phyloP scores from a whole-genome alignment of 35 echinoderm and acorn worm genomes.

The Hemicentrotus pulcherrimus region DNA sequence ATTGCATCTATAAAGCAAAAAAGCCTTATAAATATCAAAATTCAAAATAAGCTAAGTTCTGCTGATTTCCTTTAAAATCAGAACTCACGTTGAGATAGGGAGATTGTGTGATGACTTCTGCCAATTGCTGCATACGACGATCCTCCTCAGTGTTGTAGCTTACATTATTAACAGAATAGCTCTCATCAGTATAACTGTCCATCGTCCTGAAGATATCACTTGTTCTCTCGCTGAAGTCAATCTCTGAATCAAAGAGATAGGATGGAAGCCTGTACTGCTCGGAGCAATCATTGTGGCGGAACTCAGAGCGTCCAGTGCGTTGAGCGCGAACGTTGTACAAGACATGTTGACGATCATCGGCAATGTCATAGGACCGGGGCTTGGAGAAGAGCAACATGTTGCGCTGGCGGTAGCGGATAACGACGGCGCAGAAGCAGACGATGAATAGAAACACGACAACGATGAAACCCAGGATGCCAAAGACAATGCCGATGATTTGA shows the following conservation, averaged over 20 bases:
- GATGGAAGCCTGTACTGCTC: neutral
- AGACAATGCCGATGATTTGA: slow-evolving; percentile 19
- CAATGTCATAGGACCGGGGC: neutral
- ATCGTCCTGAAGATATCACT: neutral
- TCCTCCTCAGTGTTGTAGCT: slow-evolving; percentile 27
- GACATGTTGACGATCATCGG: neutral
- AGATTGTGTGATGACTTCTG: slow-evolving; percentile 43
- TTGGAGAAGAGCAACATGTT: neutral
- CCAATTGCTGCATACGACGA: slow-evolving; percentile 18
- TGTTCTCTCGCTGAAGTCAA: neutral
- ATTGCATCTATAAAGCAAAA: neutral
- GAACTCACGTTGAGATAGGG: slow-evolving; percentile 32
- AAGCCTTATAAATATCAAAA: neutral
- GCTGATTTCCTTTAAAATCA: neutral
- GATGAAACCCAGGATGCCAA: neutral
- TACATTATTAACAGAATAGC: neutral
- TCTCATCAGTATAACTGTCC: neutral
- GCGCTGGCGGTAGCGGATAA: neutral
- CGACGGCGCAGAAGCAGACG: neutral
- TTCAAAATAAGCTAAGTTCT: neutral
- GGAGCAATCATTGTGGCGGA: neutral
- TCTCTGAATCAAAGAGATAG: neutral
- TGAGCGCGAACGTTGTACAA: slow-evolving; percentile 17
- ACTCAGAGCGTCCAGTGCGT: neutral
- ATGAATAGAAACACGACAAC: neutral